Evolutionary conservation across 2,113 vertebrate species (phyloP).

Genomic region (Daubentonia madagascariensis): DNA sequence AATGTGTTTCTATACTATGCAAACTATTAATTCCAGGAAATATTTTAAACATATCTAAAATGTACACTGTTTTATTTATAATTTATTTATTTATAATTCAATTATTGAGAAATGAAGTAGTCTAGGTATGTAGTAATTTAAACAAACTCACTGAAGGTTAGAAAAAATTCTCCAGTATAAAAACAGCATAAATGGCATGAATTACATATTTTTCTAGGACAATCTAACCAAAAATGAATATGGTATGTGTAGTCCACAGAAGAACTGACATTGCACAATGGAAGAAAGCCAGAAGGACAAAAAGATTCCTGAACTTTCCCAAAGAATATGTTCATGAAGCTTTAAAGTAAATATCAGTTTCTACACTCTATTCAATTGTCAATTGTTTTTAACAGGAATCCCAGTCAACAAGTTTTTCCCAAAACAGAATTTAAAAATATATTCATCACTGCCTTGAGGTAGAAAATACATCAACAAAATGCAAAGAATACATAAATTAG

Average conservation of each 20-base stretch:
- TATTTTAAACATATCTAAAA: neutral
- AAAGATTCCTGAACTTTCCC: fast-evolving
- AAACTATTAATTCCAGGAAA: neutral
- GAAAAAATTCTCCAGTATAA: neutral
- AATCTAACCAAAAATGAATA: neutral
- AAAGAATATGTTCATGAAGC: neutral
- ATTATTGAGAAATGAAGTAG: neutral
- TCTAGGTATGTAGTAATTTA: neutral
- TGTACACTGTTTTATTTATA: neutral
- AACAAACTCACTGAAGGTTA: neutral
- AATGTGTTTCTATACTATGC: neutral
- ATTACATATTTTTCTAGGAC: neutral
- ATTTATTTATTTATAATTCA: neutral
- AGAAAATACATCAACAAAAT: neutral
- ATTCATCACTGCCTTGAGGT: neutral
- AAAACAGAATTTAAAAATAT: neutral
- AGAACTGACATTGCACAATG: neutral
- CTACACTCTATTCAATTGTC: neutral
- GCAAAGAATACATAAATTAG: neutral
- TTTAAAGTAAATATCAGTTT: neutral
- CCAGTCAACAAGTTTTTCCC: neutral
- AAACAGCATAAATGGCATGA: neutral
- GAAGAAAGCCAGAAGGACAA: neutral
- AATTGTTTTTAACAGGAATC: neutral
- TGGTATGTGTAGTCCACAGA: neutral